Conservation (phyloP, 37 sponge, comb jelly and placozoan species). For the Mnemiopsis leidyi region DNA sequence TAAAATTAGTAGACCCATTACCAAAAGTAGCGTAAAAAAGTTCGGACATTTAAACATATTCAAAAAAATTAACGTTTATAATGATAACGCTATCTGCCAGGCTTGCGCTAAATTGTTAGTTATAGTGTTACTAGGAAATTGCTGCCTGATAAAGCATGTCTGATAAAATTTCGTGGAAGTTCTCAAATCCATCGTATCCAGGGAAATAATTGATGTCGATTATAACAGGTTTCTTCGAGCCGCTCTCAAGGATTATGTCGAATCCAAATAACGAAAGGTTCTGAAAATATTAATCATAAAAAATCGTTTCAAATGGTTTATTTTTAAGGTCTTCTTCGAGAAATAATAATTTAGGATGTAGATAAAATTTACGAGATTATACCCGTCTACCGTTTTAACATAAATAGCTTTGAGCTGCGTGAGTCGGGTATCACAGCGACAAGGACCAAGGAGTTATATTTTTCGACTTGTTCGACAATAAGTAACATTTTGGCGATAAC, state of each 20-base stretch:
- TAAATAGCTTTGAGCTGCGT: no score
- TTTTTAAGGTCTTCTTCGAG: no score
- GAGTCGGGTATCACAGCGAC: no score
- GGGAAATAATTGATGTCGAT: conserved; percentile 60
- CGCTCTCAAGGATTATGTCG: not conserved
- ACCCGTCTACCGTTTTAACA: no score
- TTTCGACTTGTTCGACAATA: no score
- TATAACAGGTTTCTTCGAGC: not conserved
- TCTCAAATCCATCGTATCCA: conserved; percentile 50
- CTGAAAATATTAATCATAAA: conserved; percentile 41
- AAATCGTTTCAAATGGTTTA: no score
- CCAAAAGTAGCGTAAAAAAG: not conserved
- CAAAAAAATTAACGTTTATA: not conserved
- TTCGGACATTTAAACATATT: not conserved
- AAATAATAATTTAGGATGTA: no score
- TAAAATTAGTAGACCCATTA: not conserved
- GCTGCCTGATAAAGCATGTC: conserved; percentile 45
- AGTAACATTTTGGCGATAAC: no score
- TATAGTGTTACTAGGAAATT: not conserved
- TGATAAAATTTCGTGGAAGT: conserved; percentile 30
- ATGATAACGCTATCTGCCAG: no score
- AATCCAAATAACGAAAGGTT: conserved; percentile 26
- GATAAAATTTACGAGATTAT: no score
- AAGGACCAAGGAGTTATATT: no score
- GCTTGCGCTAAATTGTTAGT: not conserved